Conservation (phyloP, 2,113 vertebrate genomes). For the Paratilapia polleni region DNA sequence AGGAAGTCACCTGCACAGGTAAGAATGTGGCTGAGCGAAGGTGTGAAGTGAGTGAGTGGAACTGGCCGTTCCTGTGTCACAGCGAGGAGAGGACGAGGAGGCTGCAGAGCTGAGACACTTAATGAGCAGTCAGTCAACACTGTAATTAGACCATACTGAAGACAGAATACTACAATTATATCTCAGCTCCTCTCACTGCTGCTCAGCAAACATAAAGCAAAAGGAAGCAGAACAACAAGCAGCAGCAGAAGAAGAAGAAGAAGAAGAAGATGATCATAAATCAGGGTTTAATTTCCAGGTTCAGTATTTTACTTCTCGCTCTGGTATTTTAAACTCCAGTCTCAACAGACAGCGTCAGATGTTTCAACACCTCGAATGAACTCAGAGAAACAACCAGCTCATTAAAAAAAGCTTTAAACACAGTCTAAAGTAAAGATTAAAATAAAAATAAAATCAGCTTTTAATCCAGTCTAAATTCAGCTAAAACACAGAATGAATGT, state of each 20-base stretch:
- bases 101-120: not conserved
- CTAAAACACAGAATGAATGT: not conserved
- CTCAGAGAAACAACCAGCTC: not conserved
- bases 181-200: conserved; percentile 5
- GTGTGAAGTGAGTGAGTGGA: not conserved
- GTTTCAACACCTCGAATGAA: not conserved
- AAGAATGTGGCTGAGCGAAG: not conserved
- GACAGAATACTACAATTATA: not conserved
- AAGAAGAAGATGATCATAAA: rapidly evolving
- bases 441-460: not conserved
- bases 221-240: not conserved
- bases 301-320: rapidly evolving
- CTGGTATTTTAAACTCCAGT: not conserved
- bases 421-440: not conserved
- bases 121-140: conserved; percentile 3
- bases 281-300: not conserved
- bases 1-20: not conserved
- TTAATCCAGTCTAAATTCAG: rapidly evolving
- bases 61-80: not conserved
- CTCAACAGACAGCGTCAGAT: no score
- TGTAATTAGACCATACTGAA: conserved; percentile 31
- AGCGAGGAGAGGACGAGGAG: not conserved
- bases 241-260: no score
- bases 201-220: not conserved
- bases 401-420: rapidly evolving